Conservation (phyloP, 2,888 invertebrate species). For the Pyrgus malvae region DNA sequence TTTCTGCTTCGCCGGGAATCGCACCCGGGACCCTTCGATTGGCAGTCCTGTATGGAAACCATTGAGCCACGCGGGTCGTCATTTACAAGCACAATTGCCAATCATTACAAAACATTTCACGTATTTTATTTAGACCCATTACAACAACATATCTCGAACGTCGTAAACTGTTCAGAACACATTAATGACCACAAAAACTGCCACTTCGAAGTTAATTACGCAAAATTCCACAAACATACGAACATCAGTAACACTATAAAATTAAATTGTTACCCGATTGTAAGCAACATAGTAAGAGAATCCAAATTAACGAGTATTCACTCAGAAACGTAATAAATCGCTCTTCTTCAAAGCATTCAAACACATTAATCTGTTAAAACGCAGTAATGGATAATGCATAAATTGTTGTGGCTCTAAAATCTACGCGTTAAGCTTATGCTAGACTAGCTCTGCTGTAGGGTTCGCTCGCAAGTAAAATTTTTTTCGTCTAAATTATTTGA, state of each 20-base stretch:
- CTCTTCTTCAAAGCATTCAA: neutral
- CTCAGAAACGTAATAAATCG: conserved; percentile 18
- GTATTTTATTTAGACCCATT: conserved; percentile 53
- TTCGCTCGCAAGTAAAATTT: neutral
- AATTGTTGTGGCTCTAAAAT: conserved; percentile 8
- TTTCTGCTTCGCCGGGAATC: no score
- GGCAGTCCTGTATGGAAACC: no score
- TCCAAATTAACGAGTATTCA: conserved; percentile 29
- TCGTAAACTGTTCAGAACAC: conserved; percentile 47
- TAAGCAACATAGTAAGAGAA: conserved; percentile 51
- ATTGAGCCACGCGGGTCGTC: neutral
- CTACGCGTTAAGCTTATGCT: neutral
- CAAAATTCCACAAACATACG: conserved; percentile 69
- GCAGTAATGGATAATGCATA: conserved; percentile 28
- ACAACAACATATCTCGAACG: conserved; percentile 50
- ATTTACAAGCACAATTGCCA: neutral
- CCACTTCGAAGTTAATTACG: conserved; percentile 71
- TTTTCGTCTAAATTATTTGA: neutral
- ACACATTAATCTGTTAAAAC: conserved; percentile 5
- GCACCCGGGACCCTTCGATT: no score
- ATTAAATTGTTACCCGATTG: conserved; percentile 45
- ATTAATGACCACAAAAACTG: conserved; percentile 69
- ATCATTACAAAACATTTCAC: neutral
- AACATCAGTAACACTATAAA: conserved; percentile 42
- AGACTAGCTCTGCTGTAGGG: conserved; percentile 33